A percentile compares a stretch with the other conserved stretches of the same genome.
Conservation (phyloP, 2,797 vertebrate species). For the Schizopygopsis malacanthus region DNA sequence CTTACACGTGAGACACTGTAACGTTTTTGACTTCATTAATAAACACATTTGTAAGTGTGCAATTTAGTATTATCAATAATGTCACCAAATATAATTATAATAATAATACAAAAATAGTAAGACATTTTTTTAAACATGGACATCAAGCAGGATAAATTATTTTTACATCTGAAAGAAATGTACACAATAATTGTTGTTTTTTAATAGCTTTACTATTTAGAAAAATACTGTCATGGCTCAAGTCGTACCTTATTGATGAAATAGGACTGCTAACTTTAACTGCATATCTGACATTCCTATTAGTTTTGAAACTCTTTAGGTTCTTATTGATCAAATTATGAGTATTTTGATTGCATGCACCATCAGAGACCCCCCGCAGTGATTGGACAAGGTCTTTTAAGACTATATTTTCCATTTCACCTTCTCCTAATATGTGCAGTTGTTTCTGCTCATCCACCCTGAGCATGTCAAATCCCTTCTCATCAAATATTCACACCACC, state of each 20-base stretch:
- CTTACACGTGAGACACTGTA: no score
- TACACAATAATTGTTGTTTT: no score
- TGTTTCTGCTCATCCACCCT: conserved; percentile 69
- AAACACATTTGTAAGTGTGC: not conserved
- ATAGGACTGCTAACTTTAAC: not conserved
- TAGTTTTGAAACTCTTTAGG: conserved; percentile 14
- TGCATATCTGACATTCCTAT: not conserved
- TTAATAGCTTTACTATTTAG: not conserved
- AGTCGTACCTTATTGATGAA: no score
- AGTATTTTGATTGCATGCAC: conserved; percentile 8
- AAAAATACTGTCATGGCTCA: not conserved
- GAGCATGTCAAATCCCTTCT: conserved; percentile 84
- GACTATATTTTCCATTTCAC: conserved; percentile 43
- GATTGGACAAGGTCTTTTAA: conserved; percentile 38
- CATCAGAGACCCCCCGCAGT: not conserved
- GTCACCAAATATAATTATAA: not conserved
- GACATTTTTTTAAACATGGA: not conserved
- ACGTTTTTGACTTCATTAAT: not conserved
- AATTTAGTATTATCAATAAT: not conserved
- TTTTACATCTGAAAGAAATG: not conserved
- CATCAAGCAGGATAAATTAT: not conserved
- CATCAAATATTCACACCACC: conserved; percentile 89
- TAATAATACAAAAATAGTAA: no score
- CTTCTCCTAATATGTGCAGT: conserved; percentile 41
- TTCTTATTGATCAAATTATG: not conserved